Evolutionary conservation across 2,888 invertebrate species (phyloP).

Genomic region (Phortica magna): DNA sequence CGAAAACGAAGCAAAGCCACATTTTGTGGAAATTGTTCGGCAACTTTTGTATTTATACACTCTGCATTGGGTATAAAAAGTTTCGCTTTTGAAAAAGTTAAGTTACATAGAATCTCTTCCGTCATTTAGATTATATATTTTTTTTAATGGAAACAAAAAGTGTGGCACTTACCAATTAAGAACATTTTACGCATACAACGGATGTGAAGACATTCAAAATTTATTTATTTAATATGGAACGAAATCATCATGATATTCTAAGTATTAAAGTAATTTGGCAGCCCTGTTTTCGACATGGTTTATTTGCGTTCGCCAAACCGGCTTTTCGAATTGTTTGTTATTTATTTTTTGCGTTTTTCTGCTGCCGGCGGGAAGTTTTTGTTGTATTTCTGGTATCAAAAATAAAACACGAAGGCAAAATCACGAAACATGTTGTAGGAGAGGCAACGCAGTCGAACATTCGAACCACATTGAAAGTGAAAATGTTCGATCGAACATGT

Average conservation of each 20-base stretch:
- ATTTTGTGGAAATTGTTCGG: no score
- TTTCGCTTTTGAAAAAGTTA: no score
- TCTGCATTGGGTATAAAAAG: no score
- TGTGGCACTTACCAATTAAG: no score
- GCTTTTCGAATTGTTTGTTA: slow-evolving; percentile 39
- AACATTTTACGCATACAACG: no score
- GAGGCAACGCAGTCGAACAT: slow-evolving; percentile 46
- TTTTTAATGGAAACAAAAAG: no score
- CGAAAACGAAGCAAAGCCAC: no score
- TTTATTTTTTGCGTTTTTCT: slow-evolving; percentile 41
- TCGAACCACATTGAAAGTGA: slow-evolving; percentile 65
- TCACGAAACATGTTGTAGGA: slow-evolving; percentile 60
- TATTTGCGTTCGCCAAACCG: background rate
- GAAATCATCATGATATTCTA: background rate
- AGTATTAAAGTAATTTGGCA: background rate
- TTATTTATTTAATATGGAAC: no score
- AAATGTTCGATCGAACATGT: slow-evolving; percentile 33
- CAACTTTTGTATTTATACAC: no score
- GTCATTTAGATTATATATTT: no score
- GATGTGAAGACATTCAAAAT: no score
- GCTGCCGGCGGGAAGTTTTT: slow-evolving; percentile 58
- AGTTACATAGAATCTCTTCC: no score
- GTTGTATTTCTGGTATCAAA: slow-evolving; percentile 33
- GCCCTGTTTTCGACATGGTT: background rate
- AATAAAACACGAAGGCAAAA: slow-evolving; percentile 21